A percentile compares a stretch with the other conserved stretches of the same genome.
Evolutionary conservation across 2,113 vertebrate species (phyloP).

Genomic region (Spea multiplicata): DNA sequence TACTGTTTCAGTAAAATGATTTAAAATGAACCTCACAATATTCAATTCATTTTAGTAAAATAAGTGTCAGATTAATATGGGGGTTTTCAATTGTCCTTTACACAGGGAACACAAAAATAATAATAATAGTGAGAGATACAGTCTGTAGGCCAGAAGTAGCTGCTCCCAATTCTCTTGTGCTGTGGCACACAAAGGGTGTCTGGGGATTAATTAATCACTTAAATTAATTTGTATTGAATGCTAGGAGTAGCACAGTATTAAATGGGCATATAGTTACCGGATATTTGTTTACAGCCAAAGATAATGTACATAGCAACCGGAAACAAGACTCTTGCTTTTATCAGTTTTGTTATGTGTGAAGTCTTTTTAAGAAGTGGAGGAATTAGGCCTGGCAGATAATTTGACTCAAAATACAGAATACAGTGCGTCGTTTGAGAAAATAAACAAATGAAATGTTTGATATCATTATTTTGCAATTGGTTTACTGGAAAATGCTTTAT

Average conservation of each 20-base stretch:
- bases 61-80: no score
- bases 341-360: background rate
- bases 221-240: conserved; percentile 1
- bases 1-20: no score
- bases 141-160: no score
- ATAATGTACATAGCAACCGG: conserved; percentile 5
- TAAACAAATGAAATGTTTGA: no score
- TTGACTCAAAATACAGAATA: background rate
- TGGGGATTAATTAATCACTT: background rate
- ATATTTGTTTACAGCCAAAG: background rate
- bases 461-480: no score
- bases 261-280: background rate
- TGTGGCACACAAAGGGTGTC: background rate
- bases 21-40: no score
- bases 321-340: background rate
- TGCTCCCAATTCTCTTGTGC: background rate
- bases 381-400: background rate
- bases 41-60: no score
- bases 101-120: no score
- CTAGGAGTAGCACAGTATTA: background rate
- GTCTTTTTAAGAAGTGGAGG: background rate
- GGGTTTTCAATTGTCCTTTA: no score
- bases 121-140: no score
- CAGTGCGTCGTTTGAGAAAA: background rate
- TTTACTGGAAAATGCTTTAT: no score